Conservation (phyloP, 92 coral and sea anemone species). For the Blastomussa wellsi region DNA sequence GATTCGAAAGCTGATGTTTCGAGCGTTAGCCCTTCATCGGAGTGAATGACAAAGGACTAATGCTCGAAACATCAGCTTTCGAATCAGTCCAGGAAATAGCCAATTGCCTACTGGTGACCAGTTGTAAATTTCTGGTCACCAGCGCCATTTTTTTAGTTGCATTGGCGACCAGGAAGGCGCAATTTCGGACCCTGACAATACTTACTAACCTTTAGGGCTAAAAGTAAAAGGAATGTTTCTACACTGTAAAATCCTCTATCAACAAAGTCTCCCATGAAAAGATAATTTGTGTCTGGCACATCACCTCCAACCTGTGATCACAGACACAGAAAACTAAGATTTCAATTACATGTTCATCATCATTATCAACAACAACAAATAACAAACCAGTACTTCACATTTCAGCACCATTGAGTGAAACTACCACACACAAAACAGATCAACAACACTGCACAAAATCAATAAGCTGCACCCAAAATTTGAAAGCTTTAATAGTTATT, state of each 20-base stretch:
- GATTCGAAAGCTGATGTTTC: too few relatives aligned
- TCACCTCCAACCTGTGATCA: slow-evolving; percentile 93
- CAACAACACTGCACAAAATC: not conserved
- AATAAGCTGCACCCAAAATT: not conserved
- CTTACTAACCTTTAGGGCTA: slow-evolving; percentile 89
- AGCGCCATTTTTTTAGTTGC: too few relatives aligned
- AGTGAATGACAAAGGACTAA: too few relatives aligned
- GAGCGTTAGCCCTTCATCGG: too few relatives aligned
- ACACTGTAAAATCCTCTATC: slow-evolving; percentile 99
- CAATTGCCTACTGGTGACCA: too few relatives aligned
- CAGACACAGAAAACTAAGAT: not conserved
- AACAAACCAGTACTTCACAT: not conserved
- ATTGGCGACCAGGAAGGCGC: too few relatives aligned
- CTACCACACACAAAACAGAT: not conserved
- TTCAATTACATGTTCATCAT: not conserved
- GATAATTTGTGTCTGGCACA: slow-evolving; percentile 98
- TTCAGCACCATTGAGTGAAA: not conserved
- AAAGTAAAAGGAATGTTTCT: slow-evolving; percentile 93
- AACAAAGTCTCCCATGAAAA: slow-evolving; percentile 99
- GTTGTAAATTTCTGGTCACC: too few relatives aligned
- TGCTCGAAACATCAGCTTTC: too few relatives aligned
- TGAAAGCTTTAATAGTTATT: not conserved
- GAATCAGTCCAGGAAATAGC: too few relatives aligned
- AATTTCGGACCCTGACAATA: too few relatives aligned
- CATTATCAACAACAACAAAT: not conserved